Conservation (phyloP, 2,113 vertebrate species). For the Cyphotilapia sp. region DNA sequence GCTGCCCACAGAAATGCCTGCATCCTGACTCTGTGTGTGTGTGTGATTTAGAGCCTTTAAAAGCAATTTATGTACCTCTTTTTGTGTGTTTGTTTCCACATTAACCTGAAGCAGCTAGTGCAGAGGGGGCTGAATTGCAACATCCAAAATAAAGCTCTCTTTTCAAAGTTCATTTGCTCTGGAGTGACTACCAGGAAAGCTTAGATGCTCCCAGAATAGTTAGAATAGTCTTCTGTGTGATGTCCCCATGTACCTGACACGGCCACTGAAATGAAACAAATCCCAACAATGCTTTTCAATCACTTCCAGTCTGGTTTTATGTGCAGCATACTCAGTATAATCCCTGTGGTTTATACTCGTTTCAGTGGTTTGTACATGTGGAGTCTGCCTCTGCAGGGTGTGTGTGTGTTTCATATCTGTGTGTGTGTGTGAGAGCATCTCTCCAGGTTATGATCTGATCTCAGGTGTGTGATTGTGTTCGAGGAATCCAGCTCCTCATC, state of each 20-base stretch:
- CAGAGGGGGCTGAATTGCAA: neutral
- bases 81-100: neutral
- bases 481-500: conserved; percentile 38
- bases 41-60: conserved; percentile 5
- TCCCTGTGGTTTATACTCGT: neutral
- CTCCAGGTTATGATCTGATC: conserved; percentile 31
- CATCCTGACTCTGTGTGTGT: conserved; percentile 7
- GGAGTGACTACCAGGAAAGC: neutral
- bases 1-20: conserved; percentile 55
- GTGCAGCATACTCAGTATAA: neutral
- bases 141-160: neutral
- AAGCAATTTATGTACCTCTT: neutral
- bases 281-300: neutral
- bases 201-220: neutral
- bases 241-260: neutral
- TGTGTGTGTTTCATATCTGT: neutral
- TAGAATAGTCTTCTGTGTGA: neutral
- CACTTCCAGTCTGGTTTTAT: neutral
- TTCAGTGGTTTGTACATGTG: neutral
- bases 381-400: neutral
- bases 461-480: conserved; percentile 19
- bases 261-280: neutral
- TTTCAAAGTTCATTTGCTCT: neutral
- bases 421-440: neutral
- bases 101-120: neutral